Conservation (phyloP, 2,797 vertebrate species). For the Hydrocynus forskahlii region DNA sequence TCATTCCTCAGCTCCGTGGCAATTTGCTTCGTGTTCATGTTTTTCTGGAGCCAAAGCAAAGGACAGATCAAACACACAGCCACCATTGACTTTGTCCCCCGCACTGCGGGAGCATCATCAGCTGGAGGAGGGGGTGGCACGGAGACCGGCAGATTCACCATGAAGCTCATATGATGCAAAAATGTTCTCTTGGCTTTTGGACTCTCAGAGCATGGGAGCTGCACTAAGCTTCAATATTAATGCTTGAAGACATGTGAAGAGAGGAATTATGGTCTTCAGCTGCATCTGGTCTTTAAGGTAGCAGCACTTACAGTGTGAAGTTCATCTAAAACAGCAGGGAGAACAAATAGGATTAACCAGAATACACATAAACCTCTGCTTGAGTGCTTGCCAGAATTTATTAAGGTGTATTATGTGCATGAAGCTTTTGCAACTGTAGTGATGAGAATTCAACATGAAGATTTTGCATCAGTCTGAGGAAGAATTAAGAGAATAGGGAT, state of each 20-base stretch:
- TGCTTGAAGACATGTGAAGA: background rate
- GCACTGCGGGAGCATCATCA: slow-evolving; percentile 60
- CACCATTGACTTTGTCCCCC: slow-evolving; percentile 82
- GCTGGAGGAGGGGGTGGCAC: slow-evolving; percentile 52
- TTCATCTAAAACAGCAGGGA: background rate
- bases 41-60: slow-evolving; percentile 87
- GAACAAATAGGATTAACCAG: background rate
- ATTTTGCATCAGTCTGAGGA: background rate
- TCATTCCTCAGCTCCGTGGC: slow-evolving; percentile 88
- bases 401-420: background rate
- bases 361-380: background rate
- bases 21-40: slow-evolving; percentile 87
- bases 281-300: background rate
- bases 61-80: slow-evolving; percentile 85
- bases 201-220: background rate
- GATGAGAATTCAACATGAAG: background rate
- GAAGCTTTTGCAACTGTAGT: background rate
- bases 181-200: background rate
- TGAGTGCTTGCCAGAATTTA: background rate
- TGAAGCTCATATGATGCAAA: slow-evolving; percentile 78
- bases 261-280: background rate
- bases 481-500: background rate
- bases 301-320: background rate
- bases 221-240: background rate
- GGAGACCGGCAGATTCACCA: slow-evolving; percentile 76